Conservation (phyloP, 2,888 invertebrate species). For the Mamestra brassicae region DNA sequence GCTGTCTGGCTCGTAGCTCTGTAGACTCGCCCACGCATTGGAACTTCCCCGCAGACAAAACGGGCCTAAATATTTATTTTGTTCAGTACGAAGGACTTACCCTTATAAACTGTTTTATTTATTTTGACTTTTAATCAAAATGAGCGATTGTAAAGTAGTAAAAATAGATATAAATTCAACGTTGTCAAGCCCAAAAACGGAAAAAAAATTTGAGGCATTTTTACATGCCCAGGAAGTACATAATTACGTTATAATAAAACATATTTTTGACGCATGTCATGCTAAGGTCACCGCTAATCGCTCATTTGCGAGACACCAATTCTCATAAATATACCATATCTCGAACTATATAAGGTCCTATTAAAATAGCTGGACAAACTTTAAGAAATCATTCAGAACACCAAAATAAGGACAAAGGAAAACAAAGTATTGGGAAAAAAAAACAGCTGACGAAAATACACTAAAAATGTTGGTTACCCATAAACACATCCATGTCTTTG, state of each 20-base stretch:
- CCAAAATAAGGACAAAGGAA: too few relatives aligned
- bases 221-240: not conserved
- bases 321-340: not conserved
- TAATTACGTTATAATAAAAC: not conserved
- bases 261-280: too few relatives aligned
- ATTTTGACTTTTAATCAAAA: not conserved
- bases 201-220: not conserved
- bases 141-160: not conserved
- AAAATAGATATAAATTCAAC: not conserved
- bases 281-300: not conserved
- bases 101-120: too few relatives aligned
- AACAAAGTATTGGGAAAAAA: too few relatives aligned
- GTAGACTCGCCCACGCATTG: constrained; percentile 88
- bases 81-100: not conserved
- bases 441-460: too few relatives aligned
- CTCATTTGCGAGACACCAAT: not conserved
- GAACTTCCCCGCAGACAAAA: constrained; percentile 69
- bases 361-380: too few relatives aligned
- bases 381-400: too few relatives aligned
- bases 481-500: too few relatives aligned
- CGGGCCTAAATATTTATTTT: constrained; percentile 53
- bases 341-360: too few relatives aligned
- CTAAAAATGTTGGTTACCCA: too few relatives aligned
- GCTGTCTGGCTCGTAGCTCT: constrained; percentile 84
- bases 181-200: not conserved